A percentile compares a stretch with the other conserved stretches of the same genome.
These are phyloP conservation scores for Parnassius smintheus DNA, from an alignment of 2,888 invertebrate species.

Conservation along the genomic window DNA sequence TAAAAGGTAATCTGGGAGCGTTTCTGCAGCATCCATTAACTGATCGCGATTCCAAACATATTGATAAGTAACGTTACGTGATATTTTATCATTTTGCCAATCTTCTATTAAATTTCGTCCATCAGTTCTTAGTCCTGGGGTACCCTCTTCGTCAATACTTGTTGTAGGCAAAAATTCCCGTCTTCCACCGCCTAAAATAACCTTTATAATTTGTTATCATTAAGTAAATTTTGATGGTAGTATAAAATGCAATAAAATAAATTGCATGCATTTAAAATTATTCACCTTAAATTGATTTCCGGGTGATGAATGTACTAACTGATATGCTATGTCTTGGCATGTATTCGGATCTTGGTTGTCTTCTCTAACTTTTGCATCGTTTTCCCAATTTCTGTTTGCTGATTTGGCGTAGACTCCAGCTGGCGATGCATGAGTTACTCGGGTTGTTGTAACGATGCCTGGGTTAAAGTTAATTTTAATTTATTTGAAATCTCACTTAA, in stretches of 20 bases:
- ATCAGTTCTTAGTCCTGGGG: slow-evolving; percentile 75
- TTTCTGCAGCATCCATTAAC: slow-evolving; percentile 59
- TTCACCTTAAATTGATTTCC: slow-evolving; percentile 84
- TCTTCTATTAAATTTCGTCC: slow-evolving; percentile 83
- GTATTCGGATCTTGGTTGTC: slow-evolving; percentile 60
- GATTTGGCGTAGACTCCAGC: slow-evolving; percentile 84
- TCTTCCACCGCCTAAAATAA: slow-evolving; percentile 88
- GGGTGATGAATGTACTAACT: slow-evolving; percentile 82
- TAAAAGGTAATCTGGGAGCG: slow-evolving; percentile 81
- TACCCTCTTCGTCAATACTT: slow-evolving; percentile 71
- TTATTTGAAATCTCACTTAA: background rate
- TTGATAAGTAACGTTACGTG: slow-evolving; percentile 46
- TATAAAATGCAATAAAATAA: background rate
- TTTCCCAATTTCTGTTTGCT: slow-evolving; percentile 86
- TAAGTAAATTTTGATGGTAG: too few species aligned
- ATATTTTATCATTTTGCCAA: slow-evolving; percentile 79
- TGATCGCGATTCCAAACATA: slow-evolving; percentile 60
- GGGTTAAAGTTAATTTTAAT: slow-evolving; percentile 27
- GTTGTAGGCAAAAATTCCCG: slow-evolving; percentile 81
- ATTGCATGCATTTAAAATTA: background rate
- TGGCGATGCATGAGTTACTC: slow-evolving; percentile 90
- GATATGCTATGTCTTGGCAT: slow-evolving; percentile 87
- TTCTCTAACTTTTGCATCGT: slow-evolving; percentile 74
- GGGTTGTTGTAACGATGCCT: slow-evolving; percentile 87
- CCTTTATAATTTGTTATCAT: slow-evolving; percentile 48